phyloP scores from a whole-genome alignment of 1,140 invertebrate genomes.

The Drosophila paulistorum region DNA sequence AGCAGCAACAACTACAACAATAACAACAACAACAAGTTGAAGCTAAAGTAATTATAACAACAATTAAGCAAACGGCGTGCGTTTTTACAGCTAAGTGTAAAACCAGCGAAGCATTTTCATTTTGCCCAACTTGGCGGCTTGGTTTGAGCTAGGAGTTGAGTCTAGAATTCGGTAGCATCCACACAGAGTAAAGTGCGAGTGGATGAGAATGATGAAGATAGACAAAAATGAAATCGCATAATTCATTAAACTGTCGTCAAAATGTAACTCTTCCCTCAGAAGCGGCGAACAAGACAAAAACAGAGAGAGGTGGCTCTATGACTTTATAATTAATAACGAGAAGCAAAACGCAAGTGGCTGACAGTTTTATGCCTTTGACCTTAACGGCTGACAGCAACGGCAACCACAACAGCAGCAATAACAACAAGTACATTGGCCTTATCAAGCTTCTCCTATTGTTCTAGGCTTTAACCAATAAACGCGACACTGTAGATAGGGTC shows the following conservation, averaged over 20 bases:
- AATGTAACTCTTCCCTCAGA: slow-evolving; percentile 36
- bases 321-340: slow-evolving; percentile 52
- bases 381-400: slow-evolving; percentile 63
- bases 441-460: slow-evolving; percentile 36
- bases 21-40: slow-evolving; percentile 24
- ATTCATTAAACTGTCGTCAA: slow-evolving; percentile 66
- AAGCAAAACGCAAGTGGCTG: slow-evolving; percentile 44
- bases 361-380: slow-evolving; percentile 79
- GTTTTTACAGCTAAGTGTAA: slow-evolving; percentile 77
- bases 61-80: slow-evolving; percentile 81
- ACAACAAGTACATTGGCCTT: slow-evolving; percentile 19
- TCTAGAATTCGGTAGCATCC: not conserved
- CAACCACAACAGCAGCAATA: slow-evolving; percentile 21
- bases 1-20: slow-evolving; percentile 29
- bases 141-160: not conserved
- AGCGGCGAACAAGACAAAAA: not conserved
- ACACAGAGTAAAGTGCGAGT: not conserved
- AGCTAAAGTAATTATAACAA: slow-evolving; percentile 77
- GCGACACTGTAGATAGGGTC: slow-evolving; percentile 30
- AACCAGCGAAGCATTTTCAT: slow-evolving; percentile 60
- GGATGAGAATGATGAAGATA: slow-evolving; percentile 16
- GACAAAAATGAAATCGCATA: slow-evolving; percentile 20
- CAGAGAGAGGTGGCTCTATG: not conserved
- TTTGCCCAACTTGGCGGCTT: not conserved
- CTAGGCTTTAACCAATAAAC: slow-evolving; percentile 21